phyloP scores from a whole-genome alignment of 1,140 invertebrate species.

The Cyclargus thomasi region DNA sequence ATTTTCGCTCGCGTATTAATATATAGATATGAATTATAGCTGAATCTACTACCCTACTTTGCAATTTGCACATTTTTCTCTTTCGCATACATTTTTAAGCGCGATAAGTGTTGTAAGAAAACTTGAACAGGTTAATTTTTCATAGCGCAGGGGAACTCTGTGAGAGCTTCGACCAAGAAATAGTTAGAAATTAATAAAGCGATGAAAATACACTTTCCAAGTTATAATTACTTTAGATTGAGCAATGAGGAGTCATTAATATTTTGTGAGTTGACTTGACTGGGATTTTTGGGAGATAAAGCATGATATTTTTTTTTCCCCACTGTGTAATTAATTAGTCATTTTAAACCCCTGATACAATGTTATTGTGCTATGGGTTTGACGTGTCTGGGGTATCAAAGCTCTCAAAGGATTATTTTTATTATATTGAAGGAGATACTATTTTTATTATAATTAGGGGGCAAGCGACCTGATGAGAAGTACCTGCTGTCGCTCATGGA shows the following conservation, averaged over 20 bases:
- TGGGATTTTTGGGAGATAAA: not conserved
- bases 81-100: not conserved
- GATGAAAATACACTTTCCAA: slow-evolving; percentile 5
- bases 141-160: not conserved
- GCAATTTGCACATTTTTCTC: not conserved
- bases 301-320: not conserved
- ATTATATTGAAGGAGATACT: no score
- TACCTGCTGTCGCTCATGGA: no score
- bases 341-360: no score
- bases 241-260: not conserved
- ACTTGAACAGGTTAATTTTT: not conserved
- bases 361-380: no score
- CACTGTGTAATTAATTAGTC: not conserved
- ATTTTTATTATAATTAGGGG: no score
- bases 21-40: no score
- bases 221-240: slow-evolving; percentile 17
- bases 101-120: not conserved
- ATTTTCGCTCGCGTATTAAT: no score
- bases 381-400: no score
- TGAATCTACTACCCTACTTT: not conserved
- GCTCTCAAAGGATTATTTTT: no score
- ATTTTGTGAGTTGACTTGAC: not conserved
- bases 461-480: no score
- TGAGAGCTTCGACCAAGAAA: not conserved
- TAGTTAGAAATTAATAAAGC: slow-evolving; percentile 9